Base-by-base conservation (phyloP, 1,140 invertebrate genomes). In the Lasioglossum albipes region DNA sequence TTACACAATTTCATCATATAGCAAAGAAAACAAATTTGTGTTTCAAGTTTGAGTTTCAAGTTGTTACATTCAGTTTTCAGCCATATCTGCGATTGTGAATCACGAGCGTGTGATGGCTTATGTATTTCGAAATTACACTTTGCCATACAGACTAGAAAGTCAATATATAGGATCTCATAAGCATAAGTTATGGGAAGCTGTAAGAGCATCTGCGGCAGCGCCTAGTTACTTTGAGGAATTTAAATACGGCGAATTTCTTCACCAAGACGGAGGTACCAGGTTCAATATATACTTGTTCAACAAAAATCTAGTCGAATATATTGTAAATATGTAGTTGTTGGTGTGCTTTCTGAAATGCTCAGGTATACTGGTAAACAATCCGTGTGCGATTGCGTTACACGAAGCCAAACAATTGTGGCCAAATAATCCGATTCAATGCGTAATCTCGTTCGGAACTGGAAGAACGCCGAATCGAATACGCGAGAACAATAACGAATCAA, bases 161-260 rank as follows among this genome's bases (percentile, higher is more conserved):
- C 96, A 96, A 79, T 98, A 98, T 90, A 94, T 95, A 67, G 98
- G 98, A 49, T 96, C 95, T 41, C 95, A 95, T 83, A 94, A 95
- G 66, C 95, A 97, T 83, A 93, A 94, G 86, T 90, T 98, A 20
- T 99, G 98, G 97, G 96, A 99, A 94, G 97, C 97, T 16, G 96
- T 98, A 6, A 93, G 98, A 89, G 98, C 98, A 13, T 98, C 97
- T 12, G 97, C 97, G 61, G 98, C 98, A 68, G 98, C 98, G 27
- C 98, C 98, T 3, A 97, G 97, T 0, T 98, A 98, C 93, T 99
- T 98, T 93, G 96, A 97, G 90, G 97, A 98, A 90, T 98, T 96
- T 87, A 94, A 95, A 85, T 93, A 97, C 22, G 96, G 95, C 71
- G 95, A 96, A 42, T 94, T 95, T 88, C 91, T 98, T 82, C 97